phyloP scores from a whole-genome alignment of 2,797 vertebrate species.

The Xenentodon cancila region DNA sequence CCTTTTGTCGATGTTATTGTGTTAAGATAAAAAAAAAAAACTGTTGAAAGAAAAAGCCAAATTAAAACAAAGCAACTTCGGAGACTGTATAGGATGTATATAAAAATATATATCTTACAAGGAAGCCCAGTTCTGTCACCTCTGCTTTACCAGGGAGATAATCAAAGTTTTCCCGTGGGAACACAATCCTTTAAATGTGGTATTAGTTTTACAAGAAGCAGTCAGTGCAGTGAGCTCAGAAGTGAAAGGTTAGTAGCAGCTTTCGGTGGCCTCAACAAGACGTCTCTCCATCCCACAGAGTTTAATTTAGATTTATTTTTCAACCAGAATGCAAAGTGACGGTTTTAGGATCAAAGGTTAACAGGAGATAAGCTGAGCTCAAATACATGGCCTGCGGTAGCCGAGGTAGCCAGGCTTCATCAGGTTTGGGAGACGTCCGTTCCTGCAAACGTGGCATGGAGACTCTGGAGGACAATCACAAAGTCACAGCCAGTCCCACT shows the following conservation, averaged over 20 bases:
- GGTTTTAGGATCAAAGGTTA: too few species aligned
- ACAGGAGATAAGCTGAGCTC: too few species aligned
- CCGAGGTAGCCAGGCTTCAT: too few species aligned
- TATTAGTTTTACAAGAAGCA: constrained; percentile 38
- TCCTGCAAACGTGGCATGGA: too few species aligned
- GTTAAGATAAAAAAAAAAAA: not conserved
- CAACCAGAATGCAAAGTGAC: too few species aligned
- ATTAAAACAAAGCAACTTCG: constrained; percentile 1
- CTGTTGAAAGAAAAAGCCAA: not conserved
- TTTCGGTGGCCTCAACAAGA: constrained; percentile 27
- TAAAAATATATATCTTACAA: constrained; percentile 59
- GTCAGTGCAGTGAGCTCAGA: constrained; percentile 24
- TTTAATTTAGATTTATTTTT: too few species aligned
- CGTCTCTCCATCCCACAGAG: not conserved
- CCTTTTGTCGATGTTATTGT: not conserved
- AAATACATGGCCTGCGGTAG: too few species aligned
- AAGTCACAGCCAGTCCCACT: constrained; percentile 76
- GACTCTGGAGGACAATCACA: constrained; percentile 59
- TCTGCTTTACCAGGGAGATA: too few species aligned
- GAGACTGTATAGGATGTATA: constrained; percentile 19
- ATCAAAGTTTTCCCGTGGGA: not conserved
- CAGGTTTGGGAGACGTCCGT: too few species aligned
- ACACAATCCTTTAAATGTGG: not conserved
- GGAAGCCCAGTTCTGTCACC: constrained; percentile 29
- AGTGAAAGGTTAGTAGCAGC: constrained; percentile 53